Evolutionary conservation across 2,797 vertebrate genomes (phyloP).

Genomic region (Pangasius larnaudii): DNA sequence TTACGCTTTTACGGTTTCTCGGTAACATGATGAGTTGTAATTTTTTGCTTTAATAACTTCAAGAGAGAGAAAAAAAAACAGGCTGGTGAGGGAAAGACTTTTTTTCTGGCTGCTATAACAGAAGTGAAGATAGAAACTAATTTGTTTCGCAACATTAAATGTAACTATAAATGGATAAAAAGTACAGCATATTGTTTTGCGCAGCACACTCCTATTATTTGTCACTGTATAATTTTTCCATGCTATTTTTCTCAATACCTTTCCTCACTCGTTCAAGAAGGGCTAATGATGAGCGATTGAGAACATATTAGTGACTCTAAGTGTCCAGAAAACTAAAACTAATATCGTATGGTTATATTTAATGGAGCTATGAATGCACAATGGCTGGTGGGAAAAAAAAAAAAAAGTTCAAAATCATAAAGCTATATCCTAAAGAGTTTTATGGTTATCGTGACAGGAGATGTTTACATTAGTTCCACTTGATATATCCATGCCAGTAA

Average conservation of each 20-base stretch:
- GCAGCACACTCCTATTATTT: not conserved
- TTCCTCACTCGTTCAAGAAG: not conserved
- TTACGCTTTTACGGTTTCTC: too few relatives aligned
- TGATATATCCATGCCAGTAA: not conserved
- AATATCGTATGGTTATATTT: not conserved
- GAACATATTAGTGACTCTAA: not conserved
- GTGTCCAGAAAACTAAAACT: not conserved
- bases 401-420: not conserved
- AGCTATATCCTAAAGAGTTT: not conserved
- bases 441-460: not conserved
- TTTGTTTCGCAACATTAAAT: not conserved
- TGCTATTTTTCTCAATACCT: not conserved
- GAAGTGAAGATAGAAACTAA: not conserved
- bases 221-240: too few relatives aligned
- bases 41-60: not conserved
- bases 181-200: not conserved
- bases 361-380: not conserved
- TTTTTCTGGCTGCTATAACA: not conserved
- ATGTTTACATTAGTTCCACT: not conserved
- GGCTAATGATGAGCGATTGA: not conserved
- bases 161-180: not conserved
- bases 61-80: too few relatives aligned
- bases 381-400: not conserved
- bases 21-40: not conserved
- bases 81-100: not conserved